Percentiles rank a stretch among this genome's conserved stretches.
These are phyloP conservation scores for Acestrorhynchus altus DNA, from an alignment of 2,797 vertebrate genomes.

Conservation along the genomic window DNA sequence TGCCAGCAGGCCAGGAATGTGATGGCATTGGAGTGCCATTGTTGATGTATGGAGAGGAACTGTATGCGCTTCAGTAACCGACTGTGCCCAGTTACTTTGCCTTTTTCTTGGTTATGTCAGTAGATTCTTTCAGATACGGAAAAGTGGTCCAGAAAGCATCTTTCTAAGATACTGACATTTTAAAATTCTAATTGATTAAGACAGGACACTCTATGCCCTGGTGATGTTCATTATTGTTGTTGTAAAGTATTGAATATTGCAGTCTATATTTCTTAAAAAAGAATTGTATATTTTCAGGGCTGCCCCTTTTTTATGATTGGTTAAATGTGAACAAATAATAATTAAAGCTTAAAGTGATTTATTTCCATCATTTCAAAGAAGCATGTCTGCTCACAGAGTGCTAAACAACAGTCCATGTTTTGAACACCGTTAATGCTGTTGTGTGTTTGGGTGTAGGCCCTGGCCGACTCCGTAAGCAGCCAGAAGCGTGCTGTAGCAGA, in stretches of 20 bases:
- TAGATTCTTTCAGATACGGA: slow-evolving; percentile 2
- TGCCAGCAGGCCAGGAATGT: slow-evolving; percentile 31
- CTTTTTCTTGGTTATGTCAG: slow-evolving; percentile 9
- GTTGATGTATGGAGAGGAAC: slow-evolving; percentile 11
- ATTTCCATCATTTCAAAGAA: no score
- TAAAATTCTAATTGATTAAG: no score
- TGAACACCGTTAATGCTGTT: background rate
- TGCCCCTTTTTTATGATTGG: no score
- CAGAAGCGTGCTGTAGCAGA: slow-evolving; percentile 85
- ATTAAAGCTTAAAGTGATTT: no score
- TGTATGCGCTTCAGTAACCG: background rate
- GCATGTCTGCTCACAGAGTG: background rate
- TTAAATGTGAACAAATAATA: no score
- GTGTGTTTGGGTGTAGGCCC: slow-evolving; percentile 72
- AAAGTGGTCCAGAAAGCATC: no score
- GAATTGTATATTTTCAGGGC: no score
- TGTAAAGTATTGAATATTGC: no score
- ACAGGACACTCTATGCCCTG: no score
- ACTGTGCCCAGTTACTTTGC: slow-evolving; percentile 1
- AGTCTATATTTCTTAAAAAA: no score
- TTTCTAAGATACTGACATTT: no score
- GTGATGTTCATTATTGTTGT: no score
- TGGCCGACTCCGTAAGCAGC: slow-evolving; percentile 82
- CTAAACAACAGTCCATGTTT: background rate
- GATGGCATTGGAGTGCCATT: slow-evolving; percentile 5